phyloP scores from a whole-genome alignment of 2,888 invertebrate genomes.

The Sinohyriopsis cumingii region DNA sequence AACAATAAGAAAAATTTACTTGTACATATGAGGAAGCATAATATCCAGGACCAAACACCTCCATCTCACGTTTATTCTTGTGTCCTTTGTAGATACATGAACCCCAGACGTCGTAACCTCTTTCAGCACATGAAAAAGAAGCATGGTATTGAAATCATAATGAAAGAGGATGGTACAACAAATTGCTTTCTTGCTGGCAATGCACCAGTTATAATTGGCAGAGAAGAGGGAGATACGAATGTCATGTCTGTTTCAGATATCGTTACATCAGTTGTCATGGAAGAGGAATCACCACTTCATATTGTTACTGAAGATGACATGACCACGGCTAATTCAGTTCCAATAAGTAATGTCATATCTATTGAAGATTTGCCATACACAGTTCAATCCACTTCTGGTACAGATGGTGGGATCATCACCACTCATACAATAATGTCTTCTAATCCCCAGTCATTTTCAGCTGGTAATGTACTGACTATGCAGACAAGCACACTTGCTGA shows the following conservation, averaged over 20 bases:
- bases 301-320: conserved; percentile 32
- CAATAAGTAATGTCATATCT: conserved; percentile 47
- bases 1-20: conserved; percentile 64
- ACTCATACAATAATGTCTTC: too few relatives aligned
- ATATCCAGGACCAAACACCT: conserved; percentile 61
- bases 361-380: conserved; percentile 54
- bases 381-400: conserved; percentile 7
- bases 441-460: too few relatives aligned
- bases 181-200: conserved; percentile 53
- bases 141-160: conserved; percentile 64
- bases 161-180: conserved; percentile 59
- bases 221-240: conserved; percentile 29
- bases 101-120: conserved; percentile 60
- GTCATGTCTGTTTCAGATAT: conserved; percentile 46
- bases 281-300: conserved; percentile 21
- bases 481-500: conserved; percentile 21
- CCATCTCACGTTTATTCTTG: conserved; percentile 66
- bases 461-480: too few relatives aligned
- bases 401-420: too few relatives aligned
- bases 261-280: conserved; percentile 34
- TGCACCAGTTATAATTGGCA: conserved; percentile 25
- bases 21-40: conserved; percentile 69
- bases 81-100: conserved; percentile 66
- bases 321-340: conserved; percentile 21
- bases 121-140: conserved; percentile 69